Evolutionary conservation across 1,140 invertebrate genomes (phyloP).

Genomic region (Anastrepha ludens): DNA sequence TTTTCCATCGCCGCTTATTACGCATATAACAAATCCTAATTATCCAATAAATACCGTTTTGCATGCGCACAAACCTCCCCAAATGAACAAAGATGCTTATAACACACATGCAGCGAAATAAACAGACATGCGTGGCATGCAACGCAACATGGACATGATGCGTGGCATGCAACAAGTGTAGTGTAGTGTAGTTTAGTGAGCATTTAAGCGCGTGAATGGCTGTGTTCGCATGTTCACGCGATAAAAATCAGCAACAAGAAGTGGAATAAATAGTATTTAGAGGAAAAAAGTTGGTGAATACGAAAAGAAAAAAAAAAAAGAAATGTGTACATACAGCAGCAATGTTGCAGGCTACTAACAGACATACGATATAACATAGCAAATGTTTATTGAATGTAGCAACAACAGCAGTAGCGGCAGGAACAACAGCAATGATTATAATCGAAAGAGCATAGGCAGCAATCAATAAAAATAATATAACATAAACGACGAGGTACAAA

Average conservation of each 20-base stretch:
- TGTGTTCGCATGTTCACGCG: constrained; percentile 22
- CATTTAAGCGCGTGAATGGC: constrained; percentile 16
- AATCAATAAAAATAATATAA: constrained; percentile 37
- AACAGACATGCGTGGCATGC: constrained; percentile 30
- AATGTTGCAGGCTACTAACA: not conserved
- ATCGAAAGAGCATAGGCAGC: not conserved
- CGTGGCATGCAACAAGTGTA: constrained; percentile 47
- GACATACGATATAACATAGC: not conserved
- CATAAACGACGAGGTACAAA: not conserved
- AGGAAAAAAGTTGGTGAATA: not conserved
- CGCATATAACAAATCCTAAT: constrained; percentile 40
- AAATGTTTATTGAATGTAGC: constrained; percentile 5
- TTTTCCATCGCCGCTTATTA: not conserved
- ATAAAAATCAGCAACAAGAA: constrained; percentile 44
- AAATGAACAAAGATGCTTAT: not conserved
- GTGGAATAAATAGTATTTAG: constrained; percentile 37
- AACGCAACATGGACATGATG: constrained; percentile 38
- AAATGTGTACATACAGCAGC: not conserved
- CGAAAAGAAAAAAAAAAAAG: not conserved
- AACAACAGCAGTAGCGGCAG: not conserved
- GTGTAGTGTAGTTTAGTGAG: not conserved
- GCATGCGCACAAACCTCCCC: not conserved
- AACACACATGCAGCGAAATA: not conserved
- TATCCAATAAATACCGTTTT: constrained; percentile 46
- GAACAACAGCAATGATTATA: constrained; percentile 4